phyloP scores from a whole-genome alignment of 1,140 invertebrate genomes.

The Metaphire vulgaris region DNA sequence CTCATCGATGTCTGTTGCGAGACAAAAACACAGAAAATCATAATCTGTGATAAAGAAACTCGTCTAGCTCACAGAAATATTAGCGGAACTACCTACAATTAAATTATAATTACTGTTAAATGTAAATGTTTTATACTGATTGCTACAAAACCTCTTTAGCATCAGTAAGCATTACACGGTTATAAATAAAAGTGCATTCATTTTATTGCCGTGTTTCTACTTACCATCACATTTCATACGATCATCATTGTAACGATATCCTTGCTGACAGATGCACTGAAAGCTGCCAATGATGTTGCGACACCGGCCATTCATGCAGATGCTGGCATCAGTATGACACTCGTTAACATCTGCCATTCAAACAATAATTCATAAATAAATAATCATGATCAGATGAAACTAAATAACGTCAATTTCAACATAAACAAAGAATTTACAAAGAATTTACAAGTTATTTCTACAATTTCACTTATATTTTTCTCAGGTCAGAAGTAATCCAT shows the following conservation, averaged over 20 bases:
- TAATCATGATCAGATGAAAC: too few species aligned
- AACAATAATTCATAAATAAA: background rate
- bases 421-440: background rate
- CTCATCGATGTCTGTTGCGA: slow-evolving; percentile 60
- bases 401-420: slow-evolving; percentile 6
- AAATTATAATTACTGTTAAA: too few species aligned
- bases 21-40: slow-evolving; percentile 17
- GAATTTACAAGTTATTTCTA: too few species aligned
- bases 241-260: slow-evolving; percentile 52
- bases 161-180: too few species aligned
- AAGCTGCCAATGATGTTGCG: slow-evolving; percentile 47
- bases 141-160: too few species aligned
- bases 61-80: too few species aligned
- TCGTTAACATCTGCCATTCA: slow-evolving; percentile 52
- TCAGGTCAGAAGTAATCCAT: too few species aligned
- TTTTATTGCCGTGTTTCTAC: background rate
- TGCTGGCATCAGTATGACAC: slow-evolving; percentile 68
- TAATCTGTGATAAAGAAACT: background rate
- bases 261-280: slow-evolving; percentile 48
- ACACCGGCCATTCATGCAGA: slow-evolving; percentile 66
- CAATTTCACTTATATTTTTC: too few species aligned
- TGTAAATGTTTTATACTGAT: too few species aligned
- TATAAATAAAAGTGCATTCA: too few species aligned
- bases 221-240: slow-evolving; percentile 66
- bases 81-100: too few species aligned